Evolutionary conservation across 1,140 invertebrate species (phyloP).

Genomic region (Epicauta chinensis): DNA sequence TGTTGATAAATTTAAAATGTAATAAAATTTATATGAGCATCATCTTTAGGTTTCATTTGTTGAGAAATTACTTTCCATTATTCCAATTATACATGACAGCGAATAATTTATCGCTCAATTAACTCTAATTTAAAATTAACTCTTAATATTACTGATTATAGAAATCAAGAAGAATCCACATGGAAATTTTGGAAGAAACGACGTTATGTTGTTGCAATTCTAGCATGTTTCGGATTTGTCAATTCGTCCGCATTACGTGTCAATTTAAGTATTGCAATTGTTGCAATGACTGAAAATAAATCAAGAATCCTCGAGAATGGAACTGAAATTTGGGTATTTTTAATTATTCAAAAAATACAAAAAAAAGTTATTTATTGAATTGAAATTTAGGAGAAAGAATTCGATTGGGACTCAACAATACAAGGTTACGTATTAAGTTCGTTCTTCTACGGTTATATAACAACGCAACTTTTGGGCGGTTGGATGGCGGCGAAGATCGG

Average conservation of each 20-base stretch:
- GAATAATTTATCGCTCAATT: no score
- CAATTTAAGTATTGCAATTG: conserved; percentile 83
- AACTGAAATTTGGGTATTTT: conserved; percentile 21
- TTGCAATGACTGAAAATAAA: conserved; percentile 74
- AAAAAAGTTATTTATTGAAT: background rate
- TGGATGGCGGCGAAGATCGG: conserved; percentile 51
- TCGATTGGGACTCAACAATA: conserved; percentile 71
- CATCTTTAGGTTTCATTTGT: no score
- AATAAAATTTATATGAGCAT: no score
- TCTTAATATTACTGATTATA: no score
- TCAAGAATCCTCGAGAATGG: conserved; percentile 46
- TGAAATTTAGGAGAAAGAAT: conserved; percentile 51
- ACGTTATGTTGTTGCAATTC: conserved; percentile 64
- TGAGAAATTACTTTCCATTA: no score
- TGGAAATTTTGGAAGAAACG: conserved; percentile 66
- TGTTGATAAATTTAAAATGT: no score
- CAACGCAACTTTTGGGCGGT: conserved; percentile 60
- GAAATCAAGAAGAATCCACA: background rate
- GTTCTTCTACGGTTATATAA: conserved; percentile 79
- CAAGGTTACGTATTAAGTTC: conserved; percentile 79
- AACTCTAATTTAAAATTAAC: no score
- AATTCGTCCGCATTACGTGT: conserved; percentile 82
- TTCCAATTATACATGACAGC: no score
- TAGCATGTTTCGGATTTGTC: conserved; percentile 85
- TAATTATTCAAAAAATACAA: background rate